phyloP scores from a whole-genome alignment of 2,888 invertebrate genomes.

The Acholoe squamosa region DNA sequence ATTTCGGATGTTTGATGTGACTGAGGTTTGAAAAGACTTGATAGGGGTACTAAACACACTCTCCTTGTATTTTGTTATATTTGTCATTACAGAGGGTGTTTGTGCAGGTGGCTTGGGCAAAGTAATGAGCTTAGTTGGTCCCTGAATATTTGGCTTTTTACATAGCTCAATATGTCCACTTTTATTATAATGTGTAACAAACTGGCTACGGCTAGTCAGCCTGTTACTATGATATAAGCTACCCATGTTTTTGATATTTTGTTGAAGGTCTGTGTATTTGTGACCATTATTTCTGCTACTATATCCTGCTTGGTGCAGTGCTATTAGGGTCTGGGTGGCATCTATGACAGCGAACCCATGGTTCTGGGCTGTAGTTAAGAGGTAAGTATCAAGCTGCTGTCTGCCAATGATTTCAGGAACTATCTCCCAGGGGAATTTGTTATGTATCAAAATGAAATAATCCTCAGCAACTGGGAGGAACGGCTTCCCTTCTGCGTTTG shows the following conservation, averaged over 20 bases:
- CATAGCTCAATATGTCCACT: background rate
- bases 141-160: background rate
- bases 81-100: background rate
- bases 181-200: background rate
- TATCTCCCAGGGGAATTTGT: conserved; percentile 20
- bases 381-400: background rate
- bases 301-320: background rate
- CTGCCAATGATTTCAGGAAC: background rate
- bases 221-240: background rate
- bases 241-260: background rate
- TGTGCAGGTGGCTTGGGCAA: background rate
- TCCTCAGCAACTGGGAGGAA: background rate
- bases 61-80: conserved; percentile 6
- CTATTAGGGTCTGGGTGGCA: background rate
- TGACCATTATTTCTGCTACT: too few species aligned
- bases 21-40: background rate
- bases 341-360: background rate
- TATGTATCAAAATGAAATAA: background rate
- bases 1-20: background rate
- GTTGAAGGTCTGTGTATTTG: background rate
- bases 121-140: background rate
- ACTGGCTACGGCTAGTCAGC: background rate
- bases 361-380: background rate
- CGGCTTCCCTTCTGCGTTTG: background rate
- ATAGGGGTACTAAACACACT: background rate